Base-by-base conservation (phyloP, 2,888 invertebrate genomes). In the Melinaea menophilus region DNA sequence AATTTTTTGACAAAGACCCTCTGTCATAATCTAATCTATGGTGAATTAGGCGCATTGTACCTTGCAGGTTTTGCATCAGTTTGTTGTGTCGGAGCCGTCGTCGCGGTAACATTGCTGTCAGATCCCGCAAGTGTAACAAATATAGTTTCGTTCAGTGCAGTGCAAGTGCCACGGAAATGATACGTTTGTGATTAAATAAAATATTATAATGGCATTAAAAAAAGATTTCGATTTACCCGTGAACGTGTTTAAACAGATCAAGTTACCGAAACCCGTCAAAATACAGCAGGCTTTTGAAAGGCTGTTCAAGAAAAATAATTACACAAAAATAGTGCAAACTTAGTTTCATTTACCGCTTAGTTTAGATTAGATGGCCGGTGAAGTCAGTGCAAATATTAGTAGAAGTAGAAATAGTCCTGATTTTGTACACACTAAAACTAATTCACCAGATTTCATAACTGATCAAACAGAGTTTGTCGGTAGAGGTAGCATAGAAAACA, bases 251-350 rank as follows among this genome's bases (percentile, higher is more conserved):
- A 90, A 90, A 79, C 84, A 79, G 73, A 82, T 85, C 5, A 90
- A 88, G 75, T 75, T 90, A 13, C 81, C 83, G 0, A 82, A 81
- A 69, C 69, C 79, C 33, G 74, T 73, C 45, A 84, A 82, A 73
- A 64, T 84, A 62, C 82, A 82, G 58, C 84, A 86, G 72, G 90
- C 89, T 3, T 76, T 90, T 75, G 88, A 89, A 68, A 88, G 84
- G 74, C 74, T 89, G 65, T 90, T 90, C 79, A 87, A 88, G 79
- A 86, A 84, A 80, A 89, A 86, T 73, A 88, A 78, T 75, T 90
- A 90, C 76, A 88, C 85, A 12, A 90, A 90, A 87, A 90, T 90
- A 80, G 89, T 84, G 79, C 85, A 89, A 77, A 88, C 85, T 84
- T 90, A 84, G 80, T 68, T 72, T 62, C 41, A 41, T 60, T 59